Evolutionary conservation across 2,888 invertebrate genomes (phyloP).

Genomic region (Lepidonotus clava): DNA sequence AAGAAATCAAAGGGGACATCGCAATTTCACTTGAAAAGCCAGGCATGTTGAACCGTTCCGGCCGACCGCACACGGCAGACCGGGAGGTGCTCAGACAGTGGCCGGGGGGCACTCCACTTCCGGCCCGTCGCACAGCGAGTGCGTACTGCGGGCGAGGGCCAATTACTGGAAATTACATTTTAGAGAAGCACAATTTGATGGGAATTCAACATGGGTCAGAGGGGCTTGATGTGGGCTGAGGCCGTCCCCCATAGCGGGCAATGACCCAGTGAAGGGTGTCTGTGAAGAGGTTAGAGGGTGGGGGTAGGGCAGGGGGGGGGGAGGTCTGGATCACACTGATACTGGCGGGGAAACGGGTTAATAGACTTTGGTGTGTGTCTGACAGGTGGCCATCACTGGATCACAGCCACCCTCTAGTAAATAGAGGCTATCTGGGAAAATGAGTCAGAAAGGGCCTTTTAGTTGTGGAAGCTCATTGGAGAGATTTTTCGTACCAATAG

Average conservation of each 20-base stretch:
- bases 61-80: neutral
- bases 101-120: conserved; percentile 13
- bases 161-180: neutral
- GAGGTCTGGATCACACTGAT: conserved; percentile 24
- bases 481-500: too few relatives aligned
- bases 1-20: neutral
- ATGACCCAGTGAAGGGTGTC: neutral
- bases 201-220: neutral
- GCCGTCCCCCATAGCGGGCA: too few relatives aligned
- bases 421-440: neutral
- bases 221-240: neutral
- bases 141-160: neutral
- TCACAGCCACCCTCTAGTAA: neutral
- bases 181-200: conserved; percentile 23
- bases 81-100: neutral
- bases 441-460: neutral
- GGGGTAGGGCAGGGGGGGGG: neutral
- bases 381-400: conserved; percentile 16
- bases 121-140: neutral
- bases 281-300: neutral
- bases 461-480: too few relatives aligned
- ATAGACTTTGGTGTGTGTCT: neutral
- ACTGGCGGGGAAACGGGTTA: conserved; percentile 1
- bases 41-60: neutral
- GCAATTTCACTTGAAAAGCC: neutral